A percentile compares a stretch with the other conserved stretches of the same genome.
Evolutionary conservation across 30 jellyfish, hydroid and myxozoan genomes (phyloP).

Genomic region (Cassiopea xamachana): DNA sequence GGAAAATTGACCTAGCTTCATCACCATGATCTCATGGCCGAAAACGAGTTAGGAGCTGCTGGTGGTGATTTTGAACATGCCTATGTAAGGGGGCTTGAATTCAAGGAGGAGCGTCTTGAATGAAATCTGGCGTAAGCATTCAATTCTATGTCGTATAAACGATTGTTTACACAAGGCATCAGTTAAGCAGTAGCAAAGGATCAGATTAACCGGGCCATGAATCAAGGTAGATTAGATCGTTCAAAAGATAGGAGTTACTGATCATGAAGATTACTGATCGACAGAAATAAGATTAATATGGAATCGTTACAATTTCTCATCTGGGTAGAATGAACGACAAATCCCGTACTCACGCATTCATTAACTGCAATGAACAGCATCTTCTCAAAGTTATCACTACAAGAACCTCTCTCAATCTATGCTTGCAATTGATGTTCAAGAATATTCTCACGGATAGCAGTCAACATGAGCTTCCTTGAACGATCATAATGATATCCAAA

Average conservation of each 20-base stretch:
- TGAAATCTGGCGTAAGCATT: background rate
- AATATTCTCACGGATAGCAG: background rate
- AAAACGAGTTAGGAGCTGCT: background rate
- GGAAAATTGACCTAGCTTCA: too few species aligned
- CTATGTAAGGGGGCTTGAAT: too few species aligned
- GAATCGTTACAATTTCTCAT: background rate
- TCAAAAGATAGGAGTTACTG: constrained; percentile 1
- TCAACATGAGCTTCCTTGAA: background rate
- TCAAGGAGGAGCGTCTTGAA: background rate
- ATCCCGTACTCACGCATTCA: background rate
- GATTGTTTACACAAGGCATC: constrained; percentile 17
- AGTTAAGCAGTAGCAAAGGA: background rate
- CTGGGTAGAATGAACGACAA: background rate
- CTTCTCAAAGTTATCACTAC: background rate
- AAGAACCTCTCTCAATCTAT: background rate
- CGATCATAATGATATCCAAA: background rate
- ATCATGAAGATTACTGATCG: background rate
- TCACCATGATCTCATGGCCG: too few species aligned
- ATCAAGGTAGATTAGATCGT: constrained; percentile 20
- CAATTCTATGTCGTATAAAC: background rate
- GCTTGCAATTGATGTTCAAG: background rate
- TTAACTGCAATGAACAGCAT: background rate
- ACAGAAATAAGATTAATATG: background rate
- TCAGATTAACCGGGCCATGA: background rate
- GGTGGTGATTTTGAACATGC: background rate